A percentile compares a stretch with the other conserved stretches of the same genome.
Conservation (phyloP, 1,140 invertebrate species). For the Bombus waltoni region DNA sequence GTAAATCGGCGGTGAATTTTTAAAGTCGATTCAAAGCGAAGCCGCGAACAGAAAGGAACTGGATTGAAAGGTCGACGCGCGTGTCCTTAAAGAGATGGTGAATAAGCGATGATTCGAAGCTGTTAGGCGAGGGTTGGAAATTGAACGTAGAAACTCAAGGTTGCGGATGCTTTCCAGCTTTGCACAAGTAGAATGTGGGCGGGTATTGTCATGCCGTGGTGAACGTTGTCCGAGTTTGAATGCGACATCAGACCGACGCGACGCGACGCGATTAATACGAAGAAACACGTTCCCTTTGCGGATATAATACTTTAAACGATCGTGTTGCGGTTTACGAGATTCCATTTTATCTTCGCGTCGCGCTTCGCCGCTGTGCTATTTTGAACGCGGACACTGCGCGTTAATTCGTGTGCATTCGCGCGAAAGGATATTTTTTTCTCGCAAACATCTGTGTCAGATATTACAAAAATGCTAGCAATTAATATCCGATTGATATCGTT, state of each 20-base stretch:
- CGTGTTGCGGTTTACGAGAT: background rate
- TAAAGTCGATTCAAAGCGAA: background rate
- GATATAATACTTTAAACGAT: background rate
- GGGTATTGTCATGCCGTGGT: constrained; percentile 27
- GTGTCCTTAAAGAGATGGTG: background rate
- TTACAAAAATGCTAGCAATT: no score
- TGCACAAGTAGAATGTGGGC: constrained; percentile 31
- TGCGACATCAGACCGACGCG: constrained; percentile 12
- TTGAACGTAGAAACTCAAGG: constrained; percentile 24
- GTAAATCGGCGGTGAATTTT: no score
- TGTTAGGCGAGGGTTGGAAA: constrained; percentile 17
- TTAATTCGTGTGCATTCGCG: background rate
- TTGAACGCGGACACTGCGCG: background rate
- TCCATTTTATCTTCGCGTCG: background rate
- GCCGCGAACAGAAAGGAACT: background rate
- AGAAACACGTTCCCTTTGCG: background rate
- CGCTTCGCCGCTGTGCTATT: background rate
- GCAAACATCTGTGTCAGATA: no score
- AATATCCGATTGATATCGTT: no score
- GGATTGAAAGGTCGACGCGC: background rate
- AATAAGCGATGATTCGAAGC: constrained; percentile 24
- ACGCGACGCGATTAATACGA: constrained; percentile 12
- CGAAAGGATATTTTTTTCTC: no score
- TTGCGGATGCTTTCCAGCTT: constrained; percentile 46
- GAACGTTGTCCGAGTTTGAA: constrained; percentile 38